Conservation (phyloP, 2,797 vertebrate genomes). For the Halcyon leucocephala region DNA sequence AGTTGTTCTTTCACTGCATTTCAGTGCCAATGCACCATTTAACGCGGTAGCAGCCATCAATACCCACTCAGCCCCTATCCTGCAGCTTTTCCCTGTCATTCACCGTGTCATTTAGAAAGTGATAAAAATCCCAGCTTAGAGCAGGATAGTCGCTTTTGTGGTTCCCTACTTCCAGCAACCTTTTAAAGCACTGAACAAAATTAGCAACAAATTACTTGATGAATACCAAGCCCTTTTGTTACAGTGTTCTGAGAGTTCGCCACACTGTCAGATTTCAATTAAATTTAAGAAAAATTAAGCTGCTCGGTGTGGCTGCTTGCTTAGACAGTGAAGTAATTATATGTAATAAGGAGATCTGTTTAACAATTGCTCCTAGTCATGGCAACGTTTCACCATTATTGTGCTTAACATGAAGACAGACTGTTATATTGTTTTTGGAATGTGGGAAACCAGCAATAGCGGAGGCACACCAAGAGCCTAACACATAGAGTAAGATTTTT, state of each 20-base stretch:
- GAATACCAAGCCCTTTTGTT: constrained; percentile 68
- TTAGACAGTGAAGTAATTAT: constrained; percentile 75
- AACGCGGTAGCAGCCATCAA: constrained; percentile 66
- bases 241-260: constrained; percentile 44
- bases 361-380: constrained; percentile 60
- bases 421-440: constrained; percentile 51
- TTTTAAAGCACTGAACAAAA: constrained; percentile 70
- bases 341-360: constrained; percentile 60
- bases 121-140: constrained; percentile 74
- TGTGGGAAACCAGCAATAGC: constrained; percentile 63
- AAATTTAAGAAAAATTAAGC: constrained; percentile 74
- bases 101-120: constrained; percentile 76
- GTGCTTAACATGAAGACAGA: constrained; percentile 49
- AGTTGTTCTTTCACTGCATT: constrained; percentile 70
- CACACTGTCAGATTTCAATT: constrained; percentile 70
- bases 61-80: constrained; percentile 73
- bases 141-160: constrained; percentile 71
- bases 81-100: constrained; percentile 74
- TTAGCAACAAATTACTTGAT: constrained; percentile 69
- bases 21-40: constrained; percentile 60
- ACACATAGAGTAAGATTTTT: not conserved
- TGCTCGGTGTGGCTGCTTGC: constrained; percentile 67
- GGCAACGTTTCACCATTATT: constrained; percentile 35
- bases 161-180: constrained; percentile 68
- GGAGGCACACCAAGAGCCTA: not conserved